Percentiles rank a stretch among this genome's conserved stretches.
These are phyloP conservation scores for Hetaerina titia DNA, from an alignment of 2,888 invertebrate species.

Conservation along the genomic window DNA sequence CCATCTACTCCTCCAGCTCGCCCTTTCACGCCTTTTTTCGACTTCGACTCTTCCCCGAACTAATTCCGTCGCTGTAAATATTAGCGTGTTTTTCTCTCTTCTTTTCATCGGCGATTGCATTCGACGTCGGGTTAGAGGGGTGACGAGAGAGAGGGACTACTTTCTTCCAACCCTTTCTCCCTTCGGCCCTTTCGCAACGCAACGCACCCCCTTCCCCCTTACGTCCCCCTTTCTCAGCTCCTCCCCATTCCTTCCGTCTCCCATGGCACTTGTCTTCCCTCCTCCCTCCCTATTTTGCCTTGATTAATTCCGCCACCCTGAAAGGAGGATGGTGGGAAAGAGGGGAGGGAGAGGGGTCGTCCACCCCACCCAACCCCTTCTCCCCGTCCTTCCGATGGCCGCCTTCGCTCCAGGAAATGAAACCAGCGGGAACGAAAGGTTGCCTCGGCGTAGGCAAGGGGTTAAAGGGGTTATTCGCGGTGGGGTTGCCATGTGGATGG, in stretches of 20 bases:
- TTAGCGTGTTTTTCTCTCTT: neutral
- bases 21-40: neutral
- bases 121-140: neutral
- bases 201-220: too few relatives aligned
- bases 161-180: too few relatives aligned
- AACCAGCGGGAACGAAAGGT: neutral
- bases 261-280: neutral
- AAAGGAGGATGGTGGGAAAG: neutral
- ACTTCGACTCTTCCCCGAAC: neutral
- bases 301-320: neutral
- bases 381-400: neutral
- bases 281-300: constrained; percentile 1
- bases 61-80: constrained; percentile 16
- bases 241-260: neutral
- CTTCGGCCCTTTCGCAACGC: too few relatives aligned
- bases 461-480: neutral
- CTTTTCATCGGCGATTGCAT: neutral
- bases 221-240: neutral
- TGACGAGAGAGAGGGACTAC: too few relatives aligned
- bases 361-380: neutral
- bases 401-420: constrained; percentile 31
- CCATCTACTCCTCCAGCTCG: too few relatives aligned
- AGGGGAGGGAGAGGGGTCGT: neutral
- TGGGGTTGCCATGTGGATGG: neutral
- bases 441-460: neutral